Percentiles rank a stretch among this genome's conserved stretches.
Conservation (phyloP, 2,113 vertebrate species). For the Turdus rufiventris region DNA sequence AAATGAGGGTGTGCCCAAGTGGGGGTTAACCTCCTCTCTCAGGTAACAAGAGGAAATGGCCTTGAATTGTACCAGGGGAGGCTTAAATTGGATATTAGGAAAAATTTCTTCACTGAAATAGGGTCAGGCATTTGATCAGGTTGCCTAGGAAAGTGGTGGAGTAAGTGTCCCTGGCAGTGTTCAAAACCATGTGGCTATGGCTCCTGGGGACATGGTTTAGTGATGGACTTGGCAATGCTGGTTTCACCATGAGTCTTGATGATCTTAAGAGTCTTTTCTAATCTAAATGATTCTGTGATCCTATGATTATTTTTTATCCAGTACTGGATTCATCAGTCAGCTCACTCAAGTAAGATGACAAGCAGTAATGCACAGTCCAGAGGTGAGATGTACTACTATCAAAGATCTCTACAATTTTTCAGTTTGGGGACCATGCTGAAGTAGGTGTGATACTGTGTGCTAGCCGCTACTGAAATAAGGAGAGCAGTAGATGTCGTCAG, state of each 20-base stretch:
- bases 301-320: not conserved
- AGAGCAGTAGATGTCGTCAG: not conserved
- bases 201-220: not conserved
- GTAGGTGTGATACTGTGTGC: not conserved
- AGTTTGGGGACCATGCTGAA: not conserved
- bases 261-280: not conserved
- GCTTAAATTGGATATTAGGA: not conserved
- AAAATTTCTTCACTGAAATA: not conserved
- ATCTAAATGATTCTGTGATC: not conserved
- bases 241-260: not conserved
- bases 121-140: not conserved
- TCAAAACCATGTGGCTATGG: not conserved
- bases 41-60: not conserved
- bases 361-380: not conserved
- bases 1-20: accelerated
- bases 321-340: not conserved
- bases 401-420: not conserved
- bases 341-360: not conserved
- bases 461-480: not conserved
- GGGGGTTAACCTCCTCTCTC: accelerated
- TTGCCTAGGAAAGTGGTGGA: not conserved
- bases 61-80: not conserved
- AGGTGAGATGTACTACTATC: not conserved
- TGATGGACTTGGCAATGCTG: not conserved
- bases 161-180: not conserved